Evolutionary conservation across 2,888 invertebrate species (phyloP), one percentile per base, ranked within the genome.

Genomic region (Julus scanicus): DNA sequence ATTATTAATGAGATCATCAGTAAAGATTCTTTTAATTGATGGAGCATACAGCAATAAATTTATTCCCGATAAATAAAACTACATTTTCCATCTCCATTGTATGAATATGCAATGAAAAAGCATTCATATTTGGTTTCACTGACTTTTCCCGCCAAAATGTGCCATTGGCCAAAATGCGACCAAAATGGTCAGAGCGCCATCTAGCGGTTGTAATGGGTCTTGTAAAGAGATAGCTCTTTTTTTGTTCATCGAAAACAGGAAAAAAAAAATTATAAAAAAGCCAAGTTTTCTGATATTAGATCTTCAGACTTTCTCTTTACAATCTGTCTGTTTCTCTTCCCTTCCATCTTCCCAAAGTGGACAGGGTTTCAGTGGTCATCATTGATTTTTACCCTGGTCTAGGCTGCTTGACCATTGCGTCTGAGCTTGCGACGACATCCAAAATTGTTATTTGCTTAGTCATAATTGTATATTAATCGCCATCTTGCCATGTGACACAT

Each of bases 341-440:
- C 15, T 71, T 80, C 29, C 29, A 15, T 13, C 80, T 80, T 80
- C 37, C 37, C 37, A 29, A 80, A 20, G 80, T 80, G 80, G 80
- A 80, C 80, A 80, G 80, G 80, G 80, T 80, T 80, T 80, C 80
- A 80, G 37, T 80, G 80, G 80, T 80, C 80, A 80, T 80, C 80
- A 80, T 80, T 80, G 80, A 80, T 80, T 80, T 80, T 80, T 80
- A 20, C 80, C 37, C 80, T 37, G 80, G 80, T 37, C 9, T 8
- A 80, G 80, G 13, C 80, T 37, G 37, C 11, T 80, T 71, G 71
- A 71, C 71, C 71, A 9, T 29, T 71, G 37, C 37, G 9, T 80
- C 15, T 71, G 37, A 37, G 29, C 44, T 2, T 37, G 13, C 71
- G 71, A 71, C 11, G 37, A 37, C 37, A 80, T 80, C 80, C 80